A percentile compares a stretch with the other conserved stretches of the same genome.
phyloP scores from a whole-genome alignment of 2,888 invertebrate species.

The Corbicula japonica region DNA sequence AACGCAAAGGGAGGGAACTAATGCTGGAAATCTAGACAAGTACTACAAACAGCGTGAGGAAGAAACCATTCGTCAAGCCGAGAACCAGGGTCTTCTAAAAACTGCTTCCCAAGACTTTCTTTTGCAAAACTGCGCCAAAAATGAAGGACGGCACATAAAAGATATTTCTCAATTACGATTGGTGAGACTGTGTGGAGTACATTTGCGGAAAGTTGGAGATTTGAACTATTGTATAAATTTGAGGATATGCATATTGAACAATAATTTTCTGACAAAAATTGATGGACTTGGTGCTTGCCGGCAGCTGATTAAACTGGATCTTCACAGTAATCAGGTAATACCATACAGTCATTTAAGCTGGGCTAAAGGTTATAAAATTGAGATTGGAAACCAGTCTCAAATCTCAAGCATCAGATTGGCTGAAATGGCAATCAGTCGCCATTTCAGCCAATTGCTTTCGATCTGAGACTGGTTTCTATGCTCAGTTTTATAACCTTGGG shows the following conservation, averaged over 20 bases:
- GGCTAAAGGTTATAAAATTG: too few relatives aligned
- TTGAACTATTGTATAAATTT: slow-evolving; percentile 81
- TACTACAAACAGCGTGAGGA: slow-evolving; percentile 81
- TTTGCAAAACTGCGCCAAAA: slow-evolving; percentile 68
- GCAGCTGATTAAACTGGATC: slow-evolving; percentile 84
- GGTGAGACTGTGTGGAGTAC: slow-evolving; percentile 77
- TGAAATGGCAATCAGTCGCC: too few relatives aligned
- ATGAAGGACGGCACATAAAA: slow-evolving; percentile 58
- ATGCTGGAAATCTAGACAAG: slow-evolving; percentile 67
- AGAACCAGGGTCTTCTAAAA: slow-evolving; percentile 82
- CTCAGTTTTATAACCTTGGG: too few relatives aligned
- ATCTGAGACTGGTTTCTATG: too few relatives aligned
- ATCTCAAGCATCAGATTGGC: too few relatives aligned
- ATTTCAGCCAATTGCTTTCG: too few relatives aligned
- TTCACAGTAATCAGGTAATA: slow-evolving; percentile 84
- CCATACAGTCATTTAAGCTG: too few relatives aligned
- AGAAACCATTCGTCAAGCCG: slow-evolving; percentile 81
- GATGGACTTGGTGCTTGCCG: slow-evolving; percentile 81
- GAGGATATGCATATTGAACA: slow-evolving; percentile 80
- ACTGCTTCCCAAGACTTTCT: slow-evolving; percentile 76
- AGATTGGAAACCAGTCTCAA: too few relatives aligned
- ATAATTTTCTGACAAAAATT: slow-evolving; percentile 84
- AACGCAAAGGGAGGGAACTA: slow-evolving; percentile 59
- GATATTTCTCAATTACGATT: slow-evolving; percentile 75
- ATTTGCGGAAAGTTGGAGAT: slow-evolving; percentile 82